Evolutionary conservation across 2,888 invertebrate genomes (phyloP), one percentile per base, ranked within the genome.

Genomic region (Eulithis prunata): DNA sequence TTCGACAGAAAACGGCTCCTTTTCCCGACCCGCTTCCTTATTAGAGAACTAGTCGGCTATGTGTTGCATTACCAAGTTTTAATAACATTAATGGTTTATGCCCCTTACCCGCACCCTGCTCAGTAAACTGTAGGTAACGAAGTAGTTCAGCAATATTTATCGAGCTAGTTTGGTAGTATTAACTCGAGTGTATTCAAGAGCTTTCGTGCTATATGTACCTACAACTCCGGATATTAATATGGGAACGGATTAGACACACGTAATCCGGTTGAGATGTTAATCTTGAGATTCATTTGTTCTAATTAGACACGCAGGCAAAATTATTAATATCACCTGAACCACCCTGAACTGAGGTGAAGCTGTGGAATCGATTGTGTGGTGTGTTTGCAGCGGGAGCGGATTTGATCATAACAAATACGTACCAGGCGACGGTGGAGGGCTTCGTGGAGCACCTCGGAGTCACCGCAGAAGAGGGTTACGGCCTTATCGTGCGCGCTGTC

Each of bases 361-460:
- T 55, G 53, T 61, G 46, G 53, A 72, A 73, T 74, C 76, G 71
- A 77, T 73, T 73, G 69, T 73, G 63, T 45, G 62, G 52, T 66
- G 61, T 68, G 75, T 79, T 94, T 88, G 75, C 91, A 95, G 97
- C 97, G 81, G 98, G 98, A 21, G 96, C 98, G 49, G 96, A 98
- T 81, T 90, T 98, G 68, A 95, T 99, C 76, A 95, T 96, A 81
- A 98, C 98, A 47, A 97, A 97, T 79, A 97, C 97, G 52, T 99
- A 98, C 88, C 98, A 99, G 91, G 97, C 97, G 5, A 96, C 96
- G 61, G 92, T 96, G 64, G 95, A 94, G 60, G 96, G 97, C 6
- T 97, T 98, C 82, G 91, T 94, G 78, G 94, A 96, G 81, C 95
- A 97, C 87, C 90, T 98, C 69, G 94, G 95, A 36, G 84, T 97